Conservation (phyloP, 2,888 invertebrate genomes). For the Deilephila porcellus region DNA sequence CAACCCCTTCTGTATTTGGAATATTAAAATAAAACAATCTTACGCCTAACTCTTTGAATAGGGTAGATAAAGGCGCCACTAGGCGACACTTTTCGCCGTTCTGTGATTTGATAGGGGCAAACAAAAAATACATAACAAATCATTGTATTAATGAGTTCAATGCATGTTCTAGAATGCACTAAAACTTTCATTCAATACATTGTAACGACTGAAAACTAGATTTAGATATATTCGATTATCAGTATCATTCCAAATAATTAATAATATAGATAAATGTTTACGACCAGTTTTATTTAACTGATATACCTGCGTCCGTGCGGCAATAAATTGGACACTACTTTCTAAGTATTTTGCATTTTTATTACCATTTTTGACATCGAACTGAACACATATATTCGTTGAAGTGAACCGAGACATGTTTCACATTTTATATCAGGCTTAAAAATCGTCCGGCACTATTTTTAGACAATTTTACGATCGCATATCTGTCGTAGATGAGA, state of each 20-base stretch:
- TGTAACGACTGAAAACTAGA: too few relatives aligned
- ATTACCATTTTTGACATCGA: conserved; percentile 22
- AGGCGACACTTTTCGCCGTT: too few relatives aligned
- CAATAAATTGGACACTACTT: conserved; percentile 25
- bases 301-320: conserved; percentile 15
- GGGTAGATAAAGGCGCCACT: too few relatives aligned
- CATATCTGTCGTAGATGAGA: conserved; percentile 21
- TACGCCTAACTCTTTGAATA: too few relatives aligned
- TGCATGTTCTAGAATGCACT: too few relatives aligned
- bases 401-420: conserved; percentile 22
- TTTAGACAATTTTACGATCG: conserved; percentile 22
- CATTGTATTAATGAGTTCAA: too few relatives aligned
- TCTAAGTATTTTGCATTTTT: conserved; percentile 23
- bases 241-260: not conserved
- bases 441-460: conserved; percentile 22
- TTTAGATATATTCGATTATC: too few relatives aligned
- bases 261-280: conserved; percentile 9
- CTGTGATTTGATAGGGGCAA: too few relatives aligned
- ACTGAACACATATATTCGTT: not conserved
- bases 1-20: too few relatives aligned
- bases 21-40: too few relatives aligned
- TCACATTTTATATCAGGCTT: conserved; percentile 15
- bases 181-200: too few relatives aligned
- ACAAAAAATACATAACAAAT: too few relatives aligned
- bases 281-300: not conserved